Evolutionary conservation across 2,113 vertebrate species (phyloP).

Genomic region (Megalops atlanticus): DNA sequence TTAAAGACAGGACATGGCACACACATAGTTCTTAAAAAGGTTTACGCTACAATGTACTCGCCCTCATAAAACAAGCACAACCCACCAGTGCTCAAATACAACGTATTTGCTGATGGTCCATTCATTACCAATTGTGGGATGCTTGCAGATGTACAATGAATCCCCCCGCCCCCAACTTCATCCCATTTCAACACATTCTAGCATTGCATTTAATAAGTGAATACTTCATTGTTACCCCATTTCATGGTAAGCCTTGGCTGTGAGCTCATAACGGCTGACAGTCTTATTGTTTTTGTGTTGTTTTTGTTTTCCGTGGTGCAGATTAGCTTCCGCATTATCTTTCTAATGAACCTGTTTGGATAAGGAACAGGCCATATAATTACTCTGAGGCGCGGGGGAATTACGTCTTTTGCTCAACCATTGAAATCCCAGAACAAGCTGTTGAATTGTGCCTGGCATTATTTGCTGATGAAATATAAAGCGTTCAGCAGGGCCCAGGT

Average conservation of each 20-base stretch:
- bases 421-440: slow-evolving; percentile 21
- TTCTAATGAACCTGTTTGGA: neutral
- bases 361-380: slow-evolving; percentile 7
- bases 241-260: neutral
- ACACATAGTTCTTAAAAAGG: neutral
- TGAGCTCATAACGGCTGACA: neutral
- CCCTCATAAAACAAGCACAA: neutral
- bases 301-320: neutral
- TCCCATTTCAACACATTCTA: neutral
- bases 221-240: neutral
- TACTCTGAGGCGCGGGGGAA: neutral
- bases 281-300: slow-evolving; percentile 4
- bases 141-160: neutral
- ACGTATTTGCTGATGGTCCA: neutral
- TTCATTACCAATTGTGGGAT: neutral
- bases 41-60: neutral
- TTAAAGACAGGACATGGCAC: too few species aligned
- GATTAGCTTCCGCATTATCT: slow-evolving; percentile 15
- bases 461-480: slow-evolving; percentile 32
- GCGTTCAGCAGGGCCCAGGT: slow-evolving; percentile 16
- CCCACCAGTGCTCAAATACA: neutral
- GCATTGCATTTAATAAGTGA: neutral
- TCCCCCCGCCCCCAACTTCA: neutral
- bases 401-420: slow-evolving; percentile 22
- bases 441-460: slow-evolving; percentile 28